These are phyloP conservation scores for Philotrypesis tridentata DNA, from an alignment of 1,140 invertebrate species.

Conservation along the genomic window DNA sequence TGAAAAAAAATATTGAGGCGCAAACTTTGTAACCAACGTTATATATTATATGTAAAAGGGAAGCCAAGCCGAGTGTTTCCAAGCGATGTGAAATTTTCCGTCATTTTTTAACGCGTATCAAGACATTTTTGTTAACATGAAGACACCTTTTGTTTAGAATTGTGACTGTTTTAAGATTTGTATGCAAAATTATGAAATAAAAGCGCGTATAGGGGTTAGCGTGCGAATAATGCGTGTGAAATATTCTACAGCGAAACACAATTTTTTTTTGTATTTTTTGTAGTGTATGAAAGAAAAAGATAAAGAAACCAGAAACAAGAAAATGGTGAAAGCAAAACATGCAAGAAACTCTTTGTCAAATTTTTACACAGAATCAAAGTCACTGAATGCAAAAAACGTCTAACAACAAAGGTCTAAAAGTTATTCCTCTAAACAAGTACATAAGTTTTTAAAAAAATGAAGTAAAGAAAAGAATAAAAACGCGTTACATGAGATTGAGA, in stretches of 20 bases:
- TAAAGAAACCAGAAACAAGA: conserved; percentile 20
- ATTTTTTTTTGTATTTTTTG: conserved; percentile 32
- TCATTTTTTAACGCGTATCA: conserved; percentile 24
- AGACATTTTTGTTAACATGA: conserved; percentile 16
- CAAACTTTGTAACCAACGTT: conserved; percentile 39
- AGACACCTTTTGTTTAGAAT: conserved; percentile 32
- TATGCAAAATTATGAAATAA: conserved; percentile 3
- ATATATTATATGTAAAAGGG: conserved; percentile 5
- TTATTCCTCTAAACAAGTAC: conserved; percentile 44
- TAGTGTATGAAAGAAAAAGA: conserved; percentile 7
- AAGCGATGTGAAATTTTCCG: conserved; percentile 34
- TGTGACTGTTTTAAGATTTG: conserved; percentile 33
- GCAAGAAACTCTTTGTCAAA: conserved; percentile 37
- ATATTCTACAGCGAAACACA: conserved; percentile 3
- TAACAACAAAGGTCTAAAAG: conserved; percentile 48
- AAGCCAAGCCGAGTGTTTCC: conserved; percentile 44
- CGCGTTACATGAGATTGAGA: conserved; percentile 27
- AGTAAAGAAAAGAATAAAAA: conserved; percentile 34
- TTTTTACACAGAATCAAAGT: conserved; percentile 46
- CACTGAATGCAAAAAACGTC: conserved; percentile 40
- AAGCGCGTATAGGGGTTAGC: background rate
- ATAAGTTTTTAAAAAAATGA: conserved; percentile 41
- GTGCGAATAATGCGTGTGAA: conserved; percentile 18
- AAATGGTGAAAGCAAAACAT: conserved; percentile 20
- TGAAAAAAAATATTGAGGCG: conserved; percentile 11